Conservation (phyloP, 2,888 invertebrate genomes). For the Selenia dentaria region DNA sequence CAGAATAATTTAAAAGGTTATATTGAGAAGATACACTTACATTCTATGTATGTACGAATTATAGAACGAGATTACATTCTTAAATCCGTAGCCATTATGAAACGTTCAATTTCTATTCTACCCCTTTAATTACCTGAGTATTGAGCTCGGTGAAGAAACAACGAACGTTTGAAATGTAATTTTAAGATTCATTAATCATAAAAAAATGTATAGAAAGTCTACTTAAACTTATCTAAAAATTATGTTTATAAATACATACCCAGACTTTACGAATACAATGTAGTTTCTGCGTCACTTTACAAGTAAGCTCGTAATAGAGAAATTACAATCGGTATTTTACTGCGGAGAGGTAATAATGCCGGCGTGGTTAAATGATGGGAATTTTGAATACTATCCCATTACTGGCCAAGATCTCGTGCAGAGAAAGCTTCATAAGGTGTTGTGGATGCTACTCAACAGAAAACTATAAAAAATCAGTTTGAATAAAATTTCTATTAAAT, state of each 20-base stretch:
- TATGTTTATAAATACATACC: no score
- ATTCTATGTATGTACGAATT: slow-evolving; percentile 16
- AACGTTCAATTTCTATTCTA: slow-evolving; percentile 19
- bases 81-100: slow-evolving; percentile 18
- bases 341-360: slow-evolving; percentile 3
- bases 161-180: slow-evolving; percentile 68
- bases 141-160: slow-evolving; percentile 57
- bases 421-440: no score
- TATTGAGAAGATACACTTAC: slow-evolving; percentile 8
- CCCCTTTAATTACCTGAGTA: slow-evolving; percentile 13
- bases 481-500: no score
- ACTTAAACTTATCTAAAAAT: no score
- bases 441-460: no score
- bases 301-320: no score
- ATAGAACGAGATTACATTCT: slow-evolving; percentile 11
- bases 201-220: slow-evolving; percentile 30
- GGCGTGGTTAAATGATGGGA: no score
- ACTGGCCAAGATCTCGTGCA: no score
- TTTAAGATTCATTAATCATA: slow-evolving; percentile 43
- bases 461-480: no score
- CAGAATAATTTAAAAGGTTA: slow-evolving; percentile 19
- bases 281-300: no score
- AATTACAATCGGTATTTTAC: neutral
- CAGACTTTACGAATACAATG: no score
- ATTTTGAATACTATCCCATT: no score